Conservation (phyloP, 2,113 vertebrate species). For the Neotoma lepida region DNA sequence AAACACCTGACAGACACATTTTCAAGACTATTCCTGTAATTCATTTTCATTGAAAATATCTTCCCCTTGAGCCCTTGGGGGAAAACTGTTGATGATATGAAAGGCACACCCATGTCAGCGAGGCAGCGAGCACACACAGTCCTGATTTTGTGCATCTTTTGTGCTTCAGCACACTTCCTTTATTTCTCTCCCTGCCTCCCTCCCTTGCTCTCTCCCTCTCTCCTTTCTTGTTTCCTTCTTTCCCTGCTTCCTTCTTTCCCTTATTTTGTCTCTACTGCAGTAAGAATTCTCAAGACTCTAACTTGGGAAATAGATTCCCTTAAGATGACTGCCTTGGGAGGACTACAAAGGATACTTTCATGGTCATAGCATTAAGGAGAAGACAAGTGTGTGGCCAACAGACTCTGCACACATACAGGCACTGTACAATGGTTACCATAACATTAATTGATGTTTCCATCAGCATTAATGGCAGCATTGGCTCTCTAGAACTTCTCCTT, state of each 20-base stretch:
- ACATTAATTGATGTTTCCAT: background rate
- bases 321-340: background rate
- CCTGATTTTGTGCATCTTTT: fast-evolving
- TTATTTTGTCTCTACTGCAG: background rate
- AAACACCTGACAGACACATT: background rate
- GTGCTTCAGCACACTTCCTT: background rate
- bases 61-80: background rate
- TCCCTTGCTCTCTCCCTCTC: no score
- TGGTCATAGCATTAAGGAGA: background rate
- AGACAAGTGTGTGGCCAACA: background rate
- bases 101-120: background rate
- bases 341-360: background rate
- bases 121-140: background rate
- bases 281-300: background rate
- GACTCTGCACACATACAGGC: background rate
- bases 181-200: no score
- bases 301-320: background rate
- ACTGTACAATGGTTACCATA: background rate
- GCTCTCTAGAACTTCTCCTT: background rate
- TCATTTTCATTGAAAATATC: background rate
- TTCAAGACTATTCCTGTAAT: background rate
- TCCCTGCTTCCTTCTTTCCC: no score
- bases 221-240: no score
- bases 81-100: background rate
- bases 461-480: background rate